Evolutionary conservation across 2,113 vertebrate species (phyloP), one percentile per base, ranked within the genome.

Genomic region (Misgurnus mizolepis): DNA sequence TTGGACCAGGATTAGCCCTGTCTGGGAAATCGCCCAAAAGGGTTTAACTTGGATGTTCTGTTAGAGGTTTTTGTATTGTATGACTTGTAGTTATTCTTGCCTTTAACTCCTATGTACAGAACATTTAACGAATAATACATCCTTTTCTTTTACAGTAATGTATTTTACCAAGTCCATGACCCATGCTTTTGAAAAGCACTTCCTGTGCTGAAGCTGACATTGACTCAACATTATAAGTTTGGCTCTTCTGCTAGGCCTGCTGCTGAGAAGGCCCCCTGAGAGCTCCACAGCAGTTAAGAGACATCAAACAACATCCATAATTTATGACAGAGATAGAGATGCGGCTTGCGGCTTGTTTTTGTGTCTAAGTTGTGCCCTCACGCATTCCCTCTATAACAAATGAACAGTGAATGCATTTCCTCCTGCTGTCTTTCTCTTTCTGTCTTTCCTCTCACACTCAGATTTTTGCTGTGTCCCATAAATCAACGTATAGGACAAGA

Each of bases 261-360:
- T 73, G 15, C 39, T 78, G 39, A 79, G 65, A 67, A 67, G 61
- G n/a, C 62, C 81, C 67, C 68, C 69, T 12, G 78, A 83, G 84
- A 81, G 75, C 67, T 56, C 56, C 41, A 56, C 27, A 70, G 77
- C 78, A 78, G 84, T 83, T 83, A 83, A 62, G 65, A 67, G 82
- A 76, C 67, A 81, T 83, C 79, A 81, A 79, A 76, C 73, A 74
- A 65, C 75, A 83, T 86, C 66, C 67, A 83, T 86, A 79, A 86
- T 86, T 83, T 50, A 86, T 72, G 66, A 67, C 60, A 27, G 69
- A 76, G 75, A 83, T 76, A 55, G 79, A 74, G 72, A 80, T 49
- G 79, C 8, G 80, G 66, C 78, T 65, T 61, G 81, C 22, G 73
- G 79, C 71, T 84, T 78, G 74, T 82, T 79, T 79, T 78, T 82